Percentiles rank a stretch among this genome's conserved stretches.
Conservation (phyloP, 2,113 vertebrate genomes). For the Ivindomyrus marchei region DNA sequence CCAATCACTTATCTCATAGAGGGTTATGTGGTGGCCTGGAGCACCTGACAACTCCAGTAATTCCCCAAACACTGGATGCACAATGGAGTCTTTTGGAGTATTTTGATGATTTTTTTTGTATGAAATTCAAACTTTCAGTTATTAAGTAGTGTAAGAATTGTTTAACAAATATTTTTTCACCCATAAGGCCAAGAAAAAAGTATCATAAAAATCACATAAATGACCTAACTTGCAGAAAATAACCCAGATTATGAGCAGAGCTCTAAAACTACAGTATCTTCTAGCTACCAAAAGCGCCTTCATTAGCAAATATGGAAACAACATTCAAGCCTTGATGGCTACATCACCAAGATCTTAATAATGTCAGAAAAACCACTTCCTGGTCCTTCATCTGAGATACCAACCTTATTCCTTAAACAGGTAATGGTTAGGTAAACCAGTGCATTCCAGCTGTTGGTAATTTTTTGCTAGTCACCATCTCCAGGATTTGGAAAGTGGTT, state of each 20-base stretch:
- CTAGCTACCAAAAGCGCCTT: background rate
- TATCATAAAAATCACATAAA: background rate
- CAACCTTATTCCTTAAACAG: background rate
- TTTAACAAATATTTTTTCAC: background rate
- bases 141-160: background rate
- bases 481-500: background rate
- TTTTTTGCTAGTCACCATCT: background rate
- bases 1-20: background rate
- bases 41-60: background rate
- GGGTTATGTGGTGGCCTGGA: background rate
- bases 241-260: background rate
- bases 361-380: background rate
- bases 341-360: background rate
- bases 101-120: background rate
- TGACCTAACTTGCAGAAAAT: background rate
- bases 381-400: no score
- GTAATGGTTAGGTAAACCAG: background rate
- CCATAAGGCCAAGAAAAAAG: background rate
- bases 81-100: background rate
- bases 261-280: background rate
- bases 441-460: background rate
- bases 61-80: background rate
- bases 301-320: background rate
- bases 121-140: background rate
- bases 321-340: background rate